Conservation (phyloP, 2,888 invertebrate genomes). For the Alsophila aescularia region DNA sequence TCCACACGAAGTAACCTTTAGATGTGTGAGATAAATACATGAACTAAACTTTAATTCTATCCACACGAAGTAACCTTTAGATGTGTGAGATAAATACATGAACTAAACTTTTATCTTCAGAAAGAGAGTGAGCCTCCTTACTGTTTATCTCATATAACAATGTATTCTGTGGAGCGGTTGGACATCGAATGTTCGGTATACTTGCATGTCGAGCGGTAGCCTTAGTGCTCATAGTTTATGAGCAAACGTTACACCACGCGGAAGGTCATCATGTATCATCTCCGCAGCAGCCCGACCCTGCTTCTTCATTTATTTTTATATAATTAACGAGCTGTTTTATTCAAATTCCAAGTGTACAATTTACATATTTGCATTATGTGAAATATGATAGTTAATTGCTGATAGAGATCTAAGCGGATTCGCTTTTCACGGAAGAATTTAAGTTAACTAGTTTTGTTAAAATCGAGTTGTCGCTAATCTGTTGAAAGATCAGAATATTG, state of each 20-base stretch:
- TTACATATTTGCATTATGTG: conserved; percentile 11
- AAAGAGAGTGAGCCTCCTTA: too few species aligned
- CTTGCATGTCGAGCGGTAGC: too few species aligned
- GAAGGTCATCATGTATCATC: too few species aligned
- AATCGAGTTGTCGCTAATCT: neutral
- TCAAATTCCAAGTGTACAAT: neutral
- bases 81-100: too few species aligned
- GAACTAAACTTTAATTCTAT: too few species aligned
- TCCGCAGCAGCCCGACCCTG: neutral
- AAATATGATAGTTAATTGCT: neutral
- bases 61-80: too few species aligned
- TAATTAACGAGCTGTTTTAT: neutral
- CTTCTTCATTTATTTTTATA: neutral
- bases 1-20: too few species aligned
- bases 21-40: too few species aligned
- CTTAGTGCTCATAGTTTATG: neutral
- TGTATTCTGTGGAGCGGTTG: too few species aligned
- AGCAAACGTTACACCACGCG: neutral
- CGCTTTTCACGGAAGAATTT: neutral
- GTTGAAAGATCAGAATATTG: neutral
- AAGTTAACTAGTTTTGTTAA: neutral
- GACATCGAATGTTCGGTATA: too few species aligned
- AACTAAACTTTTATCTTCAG: too few species aligned
- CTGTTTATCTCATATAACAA: too few species aligned
- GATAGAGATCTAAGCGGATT: conserved; percentile 12